These are phyloP conservation scores for Siniperca obscura DNA, from an alignment of 2,797 vertebrate genomes.

Conservation along the genomic window DNA sequence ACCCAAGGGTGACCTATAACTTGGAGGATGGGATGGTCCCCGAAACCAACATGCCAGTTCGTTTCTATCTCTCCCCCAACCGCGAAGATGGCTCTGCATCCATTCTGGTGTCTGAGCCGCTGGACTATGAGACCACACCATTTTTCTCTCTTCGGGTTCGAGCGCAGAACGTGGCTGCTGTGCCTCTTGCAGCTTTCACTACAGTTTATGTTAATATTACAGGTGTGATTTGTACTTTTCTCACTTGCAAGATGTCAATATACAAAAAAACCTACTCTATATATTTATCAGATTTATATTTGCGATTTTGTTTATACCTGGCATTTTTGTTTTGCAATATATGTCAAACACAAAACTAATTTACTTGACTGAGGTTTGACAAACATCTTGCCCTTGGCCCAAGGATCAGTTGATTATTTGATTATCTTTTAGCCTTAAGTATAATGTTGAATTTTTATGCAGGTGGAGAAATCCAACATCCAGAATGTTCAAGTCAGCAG, in stretches of 20 bases:
- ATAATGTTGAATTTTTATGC: conserved; percentile 20
- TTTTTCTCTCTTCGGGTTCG: conserved; percentile 89
- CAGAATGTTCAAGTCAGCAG: conserved; percentile 8
- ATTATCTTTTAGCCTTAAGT: conserved; percentile 1
- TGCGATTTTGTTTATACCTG: background rate
- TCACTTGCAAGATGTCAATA: background rate
- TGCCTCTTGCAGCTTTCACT: conserved; percentile 90
- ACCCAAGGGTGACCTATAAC: conserved; percentile 91
- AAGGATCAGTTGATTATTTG: conserved; percentile 5
- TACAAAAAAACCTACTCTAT: background rate
- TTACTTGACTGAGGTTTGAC: conserved; percentile 5
- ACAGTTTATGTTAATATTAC: conserved; percentile 89
- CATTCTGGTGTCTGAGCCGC: conserved; percentile 90
- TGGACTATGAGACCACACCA: conserved; percentile 91
- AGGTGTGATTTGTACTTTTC: conserved; percentile 76
- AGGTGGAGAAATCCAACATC: background rate
- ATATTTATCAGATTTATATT: background rate
- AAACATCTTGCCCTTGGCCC: background rate
- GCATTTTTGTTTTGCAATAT: background rate
- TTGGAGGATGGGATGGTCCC: conserved; percentile 92
- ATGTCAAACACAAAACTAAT: background rate
- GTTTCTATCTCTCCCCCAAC: conserved; percentile 93
- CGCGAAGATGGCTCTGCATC: conserved; percentile 90
- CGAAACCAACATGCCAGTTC: conserved; percentile 92
- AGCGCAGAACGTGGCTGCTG: conserved; percentile 90